Evolutionary conservation across 2,888 invertebrate species (phyloP).

Genomic region (Cheilosia vulpina): DNA sequence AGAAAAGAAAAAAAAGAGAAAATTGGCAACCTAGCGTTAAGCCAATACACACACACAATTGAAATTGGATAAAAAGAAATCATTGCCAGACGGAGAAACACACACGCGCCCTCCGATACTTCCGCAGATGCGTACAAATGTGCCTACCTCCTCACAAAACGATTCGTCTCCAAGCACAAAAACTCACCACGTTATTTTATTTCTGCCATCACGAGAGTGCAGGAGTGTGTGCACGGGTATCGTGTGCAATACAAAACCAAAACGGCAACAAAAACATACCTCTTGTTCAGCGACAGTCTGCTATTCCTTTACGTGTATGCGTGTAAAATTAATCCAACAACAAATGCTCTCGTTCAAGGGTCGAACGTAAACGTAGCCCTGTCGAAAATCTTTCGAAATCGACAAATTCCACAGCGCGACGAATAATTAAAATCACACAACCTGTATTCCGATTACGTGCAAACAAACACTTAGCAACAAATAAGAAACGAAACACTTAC

Average conservation of each 20-base stretch:
- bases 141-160: neutral
- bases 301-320: constrained; percentile 51
- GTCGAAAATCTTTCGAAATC: constrained; percentile 29
- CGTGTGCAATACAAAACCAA: constrained; percentile 24
- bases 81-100: constrained; percentile 48
- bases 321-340: constrained; percentile 59
- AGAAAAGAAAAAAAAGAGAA: constrained; percentile 42
- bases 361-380: constrained; percentile 23
- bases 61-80: constrained; percentile 59
- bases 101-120: constrained; percentile 49
- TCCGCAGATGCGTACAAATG: constrained; percentile 66
- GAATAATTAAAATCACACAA: constrained; percentile 23
- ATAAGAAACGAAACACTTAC: neutral
- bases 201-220: constrained; percentile 35
- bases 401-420: constrained; percentile 13
- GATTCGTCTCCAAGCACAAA: neutral
- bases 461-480: neutral
- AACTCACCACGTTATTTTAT: constrained; percentile 20
- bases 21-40: constrained; percentile 68
- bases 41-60: constrained; percentile 23
- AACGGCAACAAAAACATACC: constrained; percentile 43
- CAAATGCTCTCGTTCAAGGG: constrained; percentile 49
- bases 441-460: neutral
- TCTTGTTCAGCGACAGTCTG: constrained; percentile 27
- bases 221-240: neutral